Base-by-base conservation (phyloP, 2,888 invertebrate genomes). In the Drosophila aldrichi region DNA sequence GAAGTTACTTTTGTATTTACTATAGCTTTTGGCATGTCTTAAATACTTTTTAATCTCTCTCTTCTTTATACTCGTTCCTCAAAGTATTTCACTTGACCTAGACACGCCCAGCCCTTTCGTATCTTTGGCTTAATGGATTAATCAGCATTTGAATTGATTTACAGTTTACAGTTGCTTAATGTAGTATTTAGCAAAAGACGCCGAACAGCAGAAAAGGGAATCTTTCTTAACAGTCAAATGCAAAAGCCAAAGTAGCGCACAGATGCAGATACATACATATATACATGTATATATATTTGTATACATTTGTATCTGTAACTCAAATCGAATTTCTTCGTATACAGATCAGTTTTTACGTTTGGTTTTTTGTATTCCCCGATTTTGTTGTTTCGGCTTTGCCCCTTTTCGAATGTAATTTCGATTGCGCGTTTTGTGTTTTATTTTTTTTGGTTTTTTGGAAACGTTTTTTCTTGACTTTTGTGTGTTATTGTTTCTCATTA, bases 401-500 rank as follows among this genome's bases (percentile, higher is more conserved):
- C 68, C 74, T 77, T 81, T 70, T 70, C 70, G 64, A 70, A 73
- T 74, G 70, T 68, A 64, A 74, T 79, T 79, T 77, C 52, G 59
- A 63, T 74, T 77, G 64, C 69, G 63, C 64, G 67, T 71, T 77
- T 70, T 84, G 68, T 48, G 43, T 61, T 22, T 52, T 20, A 12
- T 20, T 82, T 82, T 70, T 32, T 60, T 43, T 12, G n/a, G n/a
- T n/a, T 20, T 34, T 83, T 83, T 70, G 41, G 52, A 64, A 75
- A 46, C 46, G 54, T 36, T 70, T 64, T 44, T 63, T 40, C 32
- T 44, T 51, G 40, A n/a, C 46, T 57, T 63, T 25, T 25, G 6
- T 25, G 25, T 85, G 73, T 81, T 79, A 65, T 81, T 89, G 84
- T 79, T 79, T 77, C 70, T 78, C 81, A 82, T 88, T 88, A 82